A percentile compares a stretch with the other conserved stretches of the same genome.
phyloP scores from a whole-genome alignment of 2,113 vertebrate species.

The Tachycineta bicolor region DNA sequence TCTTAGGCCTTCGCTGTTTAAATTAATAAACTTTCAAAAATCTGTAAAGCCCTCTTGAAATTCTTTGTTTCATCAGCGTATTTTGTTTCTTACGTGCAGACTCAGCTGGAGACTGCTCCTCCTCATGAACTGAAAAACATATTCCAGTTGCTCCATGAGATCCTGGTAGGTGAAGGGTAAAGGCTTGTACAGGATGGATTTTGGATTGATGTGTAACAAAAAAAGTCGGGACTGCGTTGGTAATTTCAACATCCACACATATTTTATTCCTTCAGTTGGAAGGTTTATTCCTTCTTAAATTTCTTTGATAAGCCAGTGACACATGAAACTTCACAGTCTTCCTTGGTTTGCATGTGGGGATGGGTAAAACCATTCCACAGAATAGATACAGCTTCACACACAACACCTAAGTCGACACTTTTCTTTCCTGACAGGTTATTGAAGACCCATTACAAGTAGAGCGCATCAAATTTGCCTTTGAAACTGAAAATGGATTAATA shows the following conservation, averaged over 20 bases:
- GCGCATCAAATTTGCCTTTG: slow-evolving; percentile 95
- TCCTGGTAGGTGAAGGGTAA: slow-evolving; percentile 81
- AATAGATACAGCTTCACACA: not conserved
- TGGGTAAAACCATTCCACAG: not conserved
- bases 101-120: slow-evolving; percentile 92
- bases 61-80: not conserved
- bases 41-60: not conserved
- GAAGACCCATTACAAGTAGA: slow-evolving; percentile 94
- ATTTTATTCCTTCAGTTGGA: not conserved
- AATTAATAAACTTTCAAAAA: not conserved
- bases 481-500: slow-evolving; percentile 95
- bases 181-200: not conserved
- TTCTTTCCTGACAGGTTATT: slow-evolving; percentile 80
- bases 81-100: slow-evolving; percentile 69
- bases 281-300: not conserved
- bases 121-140: slow-evolving; percentile 97
- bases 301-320: not conserved
- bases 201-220: accelerated
- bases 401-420: not conserved
- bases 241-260: not conserved
- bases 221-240: not conserved
- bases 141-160: slow-evolving; percentile 95
- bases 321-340: not conserved
- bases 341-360: not conserved
- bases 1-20: not conserved